Evolutionary conservation across 2,797 vertebrate genomes (phyloP).

Genomic region (Gobio occitaniae): DNA sequence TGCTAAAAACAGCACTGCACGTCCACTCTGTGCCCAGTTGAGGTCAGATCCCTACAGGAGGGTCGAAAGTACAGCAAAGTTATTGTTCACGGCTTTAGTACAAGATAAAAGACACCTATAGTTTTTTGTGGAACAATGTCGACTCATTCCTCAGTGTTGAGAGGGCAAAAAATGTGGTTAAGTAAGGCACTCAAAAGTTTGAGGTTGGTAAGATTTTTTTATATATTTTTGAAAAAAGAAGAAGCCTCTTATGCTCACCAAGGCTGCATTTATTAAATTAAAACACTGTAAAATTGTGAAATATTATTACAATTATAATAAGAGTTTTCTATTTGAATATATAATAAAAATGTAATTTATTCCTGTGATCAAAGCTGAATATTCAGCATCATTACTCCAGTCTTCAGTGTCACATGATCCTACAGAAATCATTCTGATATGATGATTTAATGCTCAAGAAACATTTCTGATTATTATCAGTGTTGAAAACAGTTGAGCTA

Average conservation of each 20-base stretch:
- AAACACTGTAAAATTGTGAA: neutral
- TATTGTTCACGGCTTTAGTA: slow-evolving; percentile 6
- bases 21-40: neutral
- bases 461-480: neutral
- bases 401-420: no score
- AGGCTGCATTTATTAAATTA: neutral
- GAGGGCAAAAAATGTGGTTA: neutral
- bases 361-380: neutral
- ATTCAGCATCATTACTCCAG: no score
- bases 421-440: neutral
- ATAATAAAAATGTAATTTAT: neutral
- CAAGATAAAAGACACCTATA: neutral
- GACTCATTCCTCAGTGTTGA: neutral
- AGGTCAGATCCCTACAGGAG: slow-evolving; percentile 24
- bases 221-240: neutral
- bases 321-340: neutral
- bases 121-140: neutral
- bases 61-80: neutral
- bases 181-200: neutral
- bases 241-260: neutral
- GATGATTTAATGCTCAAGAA: neutral
- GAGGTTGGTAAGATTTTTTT: neutral
- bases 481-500: neutral
- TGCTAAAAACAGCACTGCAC: slow-evolving; percentile 12
- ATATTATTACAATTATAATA: neutral